phyloP scores from a whole-genome alignment of 2,888 invertebrate species.

The Ichneumoninae sp. region DNA sequence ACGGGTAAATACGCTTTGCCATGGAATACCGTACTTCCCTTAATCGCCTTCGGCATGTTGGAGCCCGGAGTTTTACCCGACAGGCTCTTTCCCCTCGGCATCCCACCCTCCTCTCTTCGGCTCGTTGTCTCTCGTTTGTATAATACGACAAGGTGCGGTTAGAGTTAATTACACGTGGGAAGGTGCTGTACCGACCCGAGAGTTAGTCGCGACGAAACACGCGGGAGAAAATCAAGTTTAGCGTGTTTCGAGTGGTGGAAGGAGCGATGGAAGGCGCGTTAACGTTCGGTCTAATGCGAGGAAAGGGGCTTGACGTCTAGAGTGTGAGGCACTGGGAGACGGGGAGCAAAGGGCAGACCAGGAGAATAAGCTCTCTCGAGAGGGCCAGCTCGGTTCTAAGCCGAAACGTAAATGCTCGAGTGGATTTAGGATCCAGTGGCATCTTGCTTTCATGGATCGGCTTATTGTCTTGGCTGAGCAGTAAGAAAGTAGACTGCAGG shows the following conservation, averaged over 20 bases:
- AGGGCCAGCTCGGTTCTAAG: conserved; percentile 46
- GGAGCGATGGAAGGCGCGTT: conserved; percentile 6
- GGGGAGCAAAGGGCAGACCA: conserved; percentile 24
- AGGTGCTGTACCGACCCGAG: conserved; percentile 51
- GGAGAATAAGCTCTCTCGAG: conserved; percentile 35
- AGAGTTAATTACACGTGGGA: conserved; percentile 60
- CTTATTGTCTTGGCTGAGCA: conserved; percentile 5
- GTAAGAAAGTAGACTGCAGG: not conserved
- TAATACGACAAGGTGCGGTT: conserved; percentile 63
- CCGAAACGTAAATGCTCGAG: conserved; percentile 64
- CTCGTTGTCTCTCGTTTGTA: conserved; percentile 60
- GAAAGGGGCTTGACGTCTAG: not conserved
- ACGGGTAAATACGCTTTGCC: conserved; percentile 24
- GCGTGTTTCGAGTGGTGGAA: conserved; percentile 27
- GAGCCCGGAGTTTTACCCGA: conserved; percentile 45
- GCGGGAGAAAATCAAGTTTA: conserved; percentile 62
- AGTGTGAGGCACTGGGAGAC: not conserved
- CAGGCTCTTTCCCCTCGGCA: conserved; percentile 19
- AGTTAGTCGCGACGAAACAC: conserved; percentile 48
- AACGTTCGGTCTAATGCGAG: conserved; percentile 23
- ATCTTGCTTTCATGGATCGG: conserved; percentile 55
- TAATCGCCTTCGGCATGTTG: conserved; percentile 38
- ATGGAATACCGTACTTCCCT: conserved; percentile 31
- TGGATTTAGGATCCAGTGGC: conserved; percentile 59
- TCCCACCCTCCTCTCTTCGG: conserved; percentile 16